Conservation (phyloP, 1,140 invertebrate genomes). For the Saxidomus purpurata region DNA sequence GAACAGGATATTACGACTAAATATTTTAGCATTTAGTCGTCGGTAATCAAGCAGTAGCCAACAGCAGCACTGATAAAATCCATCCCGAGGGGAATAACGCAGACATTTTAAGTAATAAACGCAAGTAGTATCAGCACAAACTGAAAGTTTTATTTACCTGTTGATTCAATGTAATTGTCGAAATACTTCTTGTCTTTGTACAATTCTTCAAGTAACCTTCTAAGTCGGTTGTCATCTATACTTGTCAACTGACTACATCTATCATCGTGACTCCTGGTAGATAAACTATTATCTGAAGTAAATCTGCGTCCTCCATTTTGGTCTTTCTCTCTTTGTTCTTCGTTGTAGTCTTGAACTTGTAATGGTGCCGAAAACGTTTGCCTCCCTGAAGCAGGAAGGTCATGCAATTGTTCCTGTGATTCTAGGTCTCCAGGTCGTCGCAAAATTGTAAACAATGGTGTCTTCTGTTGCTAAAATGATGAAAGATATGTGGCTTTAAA, state of each 20-base stretch:
- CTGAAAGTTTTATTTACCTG: no score
- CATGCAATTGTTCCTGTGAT: not conserved
- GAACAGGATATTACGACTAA: no score
- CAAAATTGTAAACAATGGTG: slow-evolving; percentile 28
- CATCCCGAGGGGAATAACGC: no score
- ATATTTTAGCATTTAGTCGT: no score
- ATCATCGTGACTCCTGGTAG: not conserved
- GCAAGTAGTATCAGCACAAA: no score
- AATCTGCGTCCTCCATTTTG: not conserved
- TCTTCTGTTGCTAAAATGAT: slow-evolving; percentile 1
- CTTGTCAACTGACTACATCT: not conserved
- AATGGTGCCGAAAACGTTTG: not conserved
- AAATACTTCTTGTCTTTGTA: slow-evolving; percentile 73
- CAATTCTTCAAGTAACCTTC: slow-evolving; percentile 68
- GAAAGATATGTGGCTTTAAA: no score
- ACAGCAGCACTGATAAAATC: no score
- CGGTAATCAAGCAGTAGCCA: no score
- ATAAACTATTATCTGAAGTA: slow-evolving; percentile 25
- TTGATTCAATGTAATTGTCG: slow-evolving; percentile 56
- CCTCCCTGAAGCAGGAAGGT: not conserved
- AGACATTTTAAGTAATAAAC: no score
- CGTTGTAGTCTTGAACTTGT: slow-evolving; percentile 20
- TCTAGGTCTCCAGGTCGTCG: slow-evolving; percentile 48
- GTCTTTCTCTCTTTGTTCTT: not conserved
- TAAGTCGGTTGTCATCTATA: slow-evolving; percentile 60